These are phyloP conservation scores for Mesorhabditis spiculigera DNA, from an alignment of 2,888 invertebrate species.

Conservation along the genomic window DNA sequence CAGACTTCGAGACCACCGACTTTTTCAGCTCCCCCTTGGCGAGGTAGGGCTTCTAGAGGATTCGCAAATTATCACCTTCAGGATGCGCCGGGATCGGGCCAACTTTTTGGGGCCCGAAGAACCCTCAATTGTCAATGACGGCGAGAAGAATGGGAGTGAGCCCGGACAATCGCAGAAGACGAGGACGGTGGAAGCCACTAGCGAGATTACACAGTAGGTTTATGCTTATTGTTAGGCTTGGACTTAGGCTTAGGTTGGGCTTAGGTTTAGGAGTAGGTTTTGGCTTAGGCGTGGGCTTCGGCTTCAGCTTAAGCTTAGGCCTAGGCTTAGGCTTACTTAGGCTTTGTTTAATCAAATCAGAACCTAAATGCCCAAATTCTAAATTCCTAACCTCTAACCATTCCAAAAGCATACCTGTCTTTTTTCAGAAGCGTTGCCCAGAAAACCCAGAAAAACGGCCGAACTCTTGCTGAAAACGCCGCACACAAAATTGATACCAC, in stretches of 20 bases:
- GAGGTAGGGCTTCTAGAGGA: constrained; percentile 15
- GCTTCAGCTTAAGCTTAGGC: no score
- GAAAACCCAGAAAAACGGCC: constrained; percentile 50
- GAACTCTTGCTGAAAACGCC: constrained; percentile 40
- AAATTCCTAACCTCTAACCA: neutral
- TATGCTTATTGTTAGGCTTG: neutral
- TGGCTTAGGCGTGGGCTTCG: neutral
- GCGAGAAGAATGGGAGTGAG: constrained; percentile 8
- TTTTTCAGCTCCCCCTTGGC: constrained; percentile 26
- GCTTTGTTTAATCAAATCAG: no score
- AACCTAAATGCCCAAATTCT: no score
- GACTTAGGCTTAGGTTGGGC: neutral
- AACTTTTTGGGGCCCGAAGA: constrained; percentile 7
- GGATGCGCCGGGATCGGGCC: constrained; percentile 12
- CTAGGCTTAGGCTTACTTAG: no score
- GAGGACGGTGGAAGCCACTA: constrained; percentile 48
- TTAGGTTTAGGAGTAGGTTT: neutral
- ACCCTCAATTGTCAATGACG: constrained; percentile 4
- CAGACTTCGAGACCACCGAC: constrained; percentile 40
- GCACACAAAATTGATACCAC: constrained; percentile 49
- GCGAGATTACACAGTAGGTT: constrained; percentile 48
- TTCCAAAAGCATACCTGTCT: neutral
- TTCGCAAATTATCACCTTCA: constrained; percentile 12
- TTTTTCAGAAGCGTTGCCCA: constrained; percentile 33
- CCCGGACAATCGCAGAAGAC: constrained; percentile 39